Evolutionary conservation across 2,888 invertebrate genomes (phyloP).

Genomic region (Pocota personata): DNA sequence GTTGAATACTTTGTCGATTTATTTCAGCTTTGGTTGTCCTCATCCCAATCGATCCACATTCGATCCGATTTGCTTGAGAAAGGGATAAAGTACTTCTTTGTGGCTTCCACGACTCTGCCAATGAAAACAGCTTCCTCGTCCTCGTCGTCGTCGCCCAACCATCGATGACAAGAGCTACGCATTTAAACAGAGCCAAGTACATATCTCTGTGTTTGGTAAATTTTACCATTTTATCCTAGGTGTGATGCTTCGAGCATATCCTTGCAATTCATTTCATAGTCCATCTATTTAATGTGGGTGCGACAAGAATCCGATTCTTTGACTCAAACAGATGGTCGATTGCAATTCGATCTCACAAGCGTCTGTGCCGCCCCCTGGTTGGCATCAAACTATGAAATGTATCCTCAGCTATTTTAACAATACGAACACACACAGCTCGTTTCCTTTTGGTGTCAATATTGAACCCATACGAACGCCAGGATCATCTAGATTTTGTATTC

Average conservation of each 20-base stretch:
- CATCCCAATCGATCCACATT: not conserved
- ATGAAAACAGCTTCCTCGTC: constrained; percentile 50
- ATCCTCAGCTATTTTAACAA: constrained; percentile 61
- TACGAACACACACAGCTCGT: constrained; percentile 36
- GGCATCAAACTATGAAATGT: constrained; percentile 62
- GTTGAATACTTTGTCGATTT: constrained; percentile 67
- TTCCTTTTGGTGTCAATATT: constrained; percentile 60
- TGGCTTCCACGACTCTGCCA: constrained; percentile 55
- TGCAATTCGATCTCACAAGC: constrained; percentile 13
- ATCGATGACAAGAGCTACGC: constrained; percentile 24
- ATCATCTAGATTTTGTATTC: constrained; percentile 56
- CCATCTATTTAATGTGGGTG: constrained; percentile 48
- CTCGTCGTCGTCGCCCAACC: not conserved
- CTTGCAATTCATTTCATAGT: constrained; percentile 40
- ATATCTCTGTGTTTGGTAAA: constrained; percentile 21
- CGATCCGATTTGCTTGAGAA: constrained; percentile 41
- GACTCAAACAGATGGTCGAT: constrained; percentile 68
- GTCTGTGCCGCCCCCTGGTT: not conserved
- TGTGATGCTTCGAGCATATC: constrained; percentile 16
- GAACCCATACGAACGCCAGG: constrained; percentile 45
- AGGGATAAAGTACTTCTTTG: constrained; percentile 47
- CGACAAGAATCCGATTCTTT: constrained; percentile 22
- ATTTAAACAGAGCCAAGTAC: constrained; percentile 36
- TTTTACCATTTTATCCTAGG: constrained; percentile 18
- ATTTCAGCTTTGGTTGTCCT: constrained; percentile 59